phyloP scores from a whole-genome alignment of 2,888 invertebrate genomes.

The Drosophila neotestacea region DNA sequence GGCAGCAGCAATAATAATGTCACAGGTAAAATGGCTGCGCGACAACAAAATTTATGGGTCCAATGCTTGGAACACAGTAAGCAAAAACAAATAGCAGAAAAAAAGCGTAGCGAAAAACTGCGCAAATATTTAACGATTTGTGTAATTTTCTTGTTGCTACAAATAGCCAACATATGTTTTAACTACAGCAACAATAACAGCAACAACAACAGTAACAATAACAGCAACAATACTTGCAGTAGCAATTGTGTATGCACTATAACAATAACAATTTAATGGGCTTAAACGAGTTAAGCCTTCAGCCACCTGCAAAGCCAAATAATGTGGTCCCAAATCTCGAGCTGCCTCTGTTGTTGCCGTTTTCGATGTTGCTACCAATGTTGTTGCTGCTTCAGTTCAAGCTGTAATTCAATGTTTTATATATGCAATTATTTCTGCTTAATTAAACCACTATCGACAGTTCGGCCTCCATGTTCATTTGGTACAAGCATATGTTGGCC shows the following conservation, averaged over 20 bases:
- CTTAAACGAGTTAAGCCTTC: slow-evolving; percentile 63
- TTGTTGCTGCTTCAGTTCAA: slow-evolving; percentile 24
- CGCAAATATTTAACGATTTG: slow-evolving; percentile 80
- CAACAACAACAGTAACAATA: slow-evolving; percentile 41
- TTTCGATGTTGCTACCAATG: background rate
- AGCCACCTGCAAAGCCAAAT: slow-evolving; percentile 45
- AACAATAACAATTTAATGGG: slow-evolving; percentile 71
- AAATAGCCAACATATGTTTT: slow-evolving; percentile 78
- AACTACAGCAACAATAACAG: slow-evolving; percentile 42
- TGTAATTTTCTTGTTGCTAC: slow-evolving; percentile 80
- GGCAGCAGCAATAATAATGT: slow-evolving; percentile 72
- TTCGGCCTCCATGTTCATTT: slow-evolving; percentile 44
- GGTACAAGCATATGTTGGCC: slow-evolving; percentile 34
- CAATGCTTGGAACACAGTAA: slow-evolving; percentile 43
- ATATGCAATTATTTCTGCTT: slow-evolving; percentile 77
- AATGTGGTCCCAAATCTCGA: slow-evolving; percentile 58
- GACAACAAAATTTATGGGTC: slow-evolving; percentile 67
- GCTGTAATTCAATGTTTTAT: slow-evolving; percentile 50
- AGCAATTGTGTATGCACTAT: slow-evolving; percentile 30
- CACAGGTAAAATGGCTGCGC: slow-evolving; percentile 77
- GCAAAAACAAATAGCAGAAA: slow-evolving; percentile 11
- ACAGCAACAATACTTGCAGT: slow-evolving; percentile 30
- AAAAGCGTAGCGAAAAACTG: slow-evolving; percentile 27
- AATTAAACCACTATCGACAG: slow-evolving; percentile 69
- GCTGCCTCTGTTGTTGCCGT: slow-evolving; percentile 14